Percentiles rank a stretch among this genome's conserved stretches.
phyloP scores from a whole-genome alignment of 2,888 invertebrate species.

The Dione vanillae region DNA sequence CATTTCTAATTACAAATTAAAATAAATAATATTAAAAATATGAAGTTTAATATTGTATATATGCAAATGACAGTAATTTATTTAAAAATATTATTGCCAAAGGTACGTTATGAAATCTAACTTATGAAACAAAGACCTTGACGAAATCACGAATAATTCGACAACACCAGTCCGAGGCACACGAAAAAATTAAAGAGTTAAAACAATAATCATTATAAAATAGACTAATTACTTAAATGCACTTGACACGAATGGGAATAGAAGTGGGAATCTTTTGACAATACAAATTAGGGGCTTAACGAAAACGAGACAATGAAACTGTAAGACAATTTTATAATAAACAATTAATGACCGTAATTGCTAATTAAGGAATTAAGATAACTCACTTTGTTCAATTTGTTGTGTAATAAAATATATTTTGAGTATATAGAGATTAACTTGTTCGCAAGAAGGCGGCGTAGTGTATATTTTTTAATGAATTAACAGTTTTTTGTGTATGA shows the following conservation, averaged over 20 bases:
- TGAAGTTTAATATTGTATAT: background rate
- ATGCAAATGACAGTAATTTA: background rate
- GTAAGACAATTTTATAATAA: constrained; percentile 41
- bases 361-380: constrained; percentile 37
- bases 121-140: constrained; percentile 68
- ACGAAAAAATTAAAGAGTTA: constrained; percentile 43
- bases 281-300: constrained; percentile 53
- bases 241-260: constrained; percentile 72
- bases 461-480: background rate
- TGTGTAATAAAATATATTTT: constrained; percentile 23
- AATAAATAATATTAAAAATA: constrained; percentile 4
- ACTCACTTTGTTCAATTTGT: constrained; percentile 31
- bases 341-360: constrained; percentile 40
- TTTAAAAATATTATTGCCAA: constrained; percentile 5
- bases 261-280: constrained; percentile 73
- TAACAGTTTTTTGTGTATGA: background rate
- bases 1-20: background rate
- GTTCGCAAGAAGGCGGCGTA: background rate
- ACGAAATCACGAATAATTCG: constrained; percentile 60
- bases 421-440: constrained; percentile 12
- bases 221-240: constrained; percentile 64
- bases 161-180: constrained; percentile 48
- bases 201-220: constrained; percentile 49
- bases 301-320: constrained; percentile 35
- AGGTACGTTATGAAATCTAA: constrained; percentile 55